Evolutionary conservation across 1,140 invertebrate species (phyloP).

Genomic region (Cotesia typhae): DNA sequence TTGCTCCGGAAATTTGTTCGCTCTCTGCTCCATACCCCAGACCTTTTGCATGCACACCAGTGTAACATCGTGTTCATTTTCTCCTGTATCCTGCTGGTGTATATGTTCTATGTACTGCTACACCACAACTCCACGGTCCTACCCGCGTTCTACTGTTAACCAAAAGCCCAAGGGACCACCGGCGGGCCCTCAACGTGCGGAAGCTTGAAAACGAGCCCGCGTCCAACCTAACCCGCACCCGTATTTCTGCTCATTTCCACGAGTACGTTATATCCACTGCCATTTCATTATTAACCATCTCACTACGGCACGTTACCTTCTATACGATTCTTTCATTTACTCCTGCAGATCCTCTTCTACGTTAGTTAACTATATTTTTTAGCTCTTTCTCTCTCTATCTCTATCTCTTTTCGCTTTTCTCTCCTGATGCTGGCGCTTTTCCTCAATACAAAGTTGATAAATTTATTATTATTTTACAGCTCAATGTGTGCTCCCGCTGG

Average conservation of each 20-base stretch:
- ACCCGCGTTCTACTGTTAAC: conserved; percentile 21
- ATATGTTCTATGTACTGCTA: conserved; percentile 7
- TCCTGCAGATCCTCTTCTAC: neutral
- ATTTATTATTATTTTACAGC: conserved; percentile 62
- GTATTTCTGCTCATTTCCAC: too few relatives aligned
- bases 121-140: neutral
- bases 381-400: too few relatives aligned
- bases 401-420: neutral
- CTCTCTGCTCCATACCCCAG: conserved; percentile 14
- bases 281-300: conserved; percentile 38
- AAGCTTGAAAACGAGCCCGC: conserved; percentile 24
- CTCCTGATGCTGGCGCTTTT: neutral
- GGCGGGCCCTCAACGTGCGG: conserved; percentile 9
- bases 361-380: neutral
- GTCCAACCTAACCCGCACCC: neutral
- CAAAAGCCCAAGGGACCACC: conserved; percentile 28
- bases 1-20: conserved; percentile 36
- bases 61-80: too few relatives aligned
- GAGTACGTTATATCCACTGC: neutral
- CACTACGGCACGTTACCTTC: neutral
- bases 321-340: conserved; percentile 30
- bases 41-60: too few relatives aligned
- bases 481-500: conserved; percentile 82
- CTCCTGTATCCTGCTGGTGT: too few relatives aligned
- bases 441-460: conserved; percentile 2